phyloP scores from a whole-genome alignment of 2,113 vertebrate species.

The Numida meleagris region DNA sequence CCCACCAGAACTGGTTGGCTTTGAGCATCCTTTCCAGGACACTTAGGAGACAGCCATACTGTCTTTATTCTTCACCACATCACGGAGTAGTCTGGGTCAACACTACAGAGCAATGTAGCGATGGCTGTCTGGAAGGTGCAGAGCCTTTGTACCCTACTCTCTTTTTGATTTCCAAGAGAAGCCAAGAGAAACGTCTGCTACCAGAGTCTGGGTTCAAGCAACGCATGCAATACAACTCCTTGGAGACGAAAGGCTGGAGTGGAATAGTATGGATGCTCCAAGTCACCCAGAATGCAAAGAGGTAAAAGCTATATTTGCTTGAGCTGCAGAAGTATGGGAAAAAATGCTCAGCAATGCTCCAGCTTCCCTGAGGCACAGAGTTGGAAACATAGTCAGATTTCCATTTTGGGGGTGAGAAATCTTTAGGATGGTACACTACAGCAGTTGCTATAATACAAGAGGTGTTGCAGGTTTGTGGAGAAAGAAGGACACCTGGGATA shows the following conservation, averaged over 20 bases:
- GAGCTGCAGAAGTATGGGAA: neutral
- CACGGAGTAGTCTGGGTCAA: neutral
- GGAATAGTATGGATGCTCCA: neutral
- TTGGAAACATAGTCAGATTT: neutral
- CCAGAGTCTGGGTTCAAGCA: neutral
- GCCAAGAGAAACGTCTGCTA: neutral
- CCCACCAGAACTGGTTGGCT: neutral
- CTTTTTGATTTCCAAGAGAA: neutral
- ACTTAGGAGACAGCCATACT: neutral
- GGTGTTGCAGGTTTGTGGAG: neutral
- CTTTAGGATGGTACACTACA: neutral
- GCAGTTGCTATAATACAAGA: neutral
- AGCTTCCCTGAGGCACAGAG: neutral
- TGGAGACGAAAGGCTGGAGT: neutral
- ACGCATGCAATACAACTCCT: accelerated
- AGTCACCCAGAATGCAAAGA: neutral
- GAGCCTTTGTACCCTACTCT: neutral
- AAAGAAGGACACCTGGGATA: neutral
- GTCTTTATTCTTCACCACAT: neutral
- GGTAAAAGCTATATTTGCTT: neutral
- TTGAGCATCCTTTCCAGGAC: neutral
- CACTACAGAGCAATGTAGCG: neutral
- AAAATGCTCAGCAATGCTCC: neutral
- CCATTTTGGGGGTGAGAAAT: neutral
- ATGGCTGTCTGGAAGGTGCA: neutral